Evolutionary conservation across 1,140 invertebrate genomes (phyloP).

Genomic region (Babylonia areolata): DNA sequence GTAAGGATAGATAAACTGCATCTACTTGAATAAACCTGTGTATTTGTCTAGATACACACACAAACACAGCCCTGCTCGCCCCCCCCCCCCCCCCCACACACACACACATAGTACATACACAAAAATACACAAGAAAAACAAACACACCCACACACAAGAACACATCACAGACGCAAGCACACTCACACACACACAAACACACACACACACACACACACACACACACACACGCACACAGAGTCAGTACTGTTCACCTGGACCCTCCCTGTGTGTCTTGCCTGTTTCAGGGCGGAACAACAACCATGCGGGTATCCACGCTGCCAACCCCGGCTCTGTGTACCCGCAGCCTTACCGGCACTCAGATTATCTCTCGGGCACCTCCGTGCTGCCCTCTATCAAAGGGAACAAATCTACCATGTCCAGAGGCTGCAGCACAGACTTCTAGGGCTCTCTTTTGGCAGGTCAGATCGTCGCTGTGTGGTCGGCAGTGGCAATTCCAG

Average conservation of each 20-base stretch:
- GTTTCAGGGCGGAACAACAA: conserved; percentile 34
- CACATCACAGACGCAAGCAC: not conserved
- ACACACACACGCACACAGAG: not conserved
- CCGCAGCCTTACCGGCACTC: conserved; percentile 37
- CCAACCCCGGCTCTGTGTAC: conserved; percentile 24
- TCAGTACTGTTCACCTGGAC: not conserved
- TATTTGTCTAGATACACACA: too few relatives aligned
- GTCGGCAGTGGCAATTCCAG: not conserved
- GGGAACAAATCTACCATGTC: conserved; percentile 37
- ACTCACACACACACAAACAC: not conserved
- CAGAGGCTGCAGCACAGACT: conserved; percentile 34
- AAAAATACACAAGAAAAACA: too few relatives aligned
- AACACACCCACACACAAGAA: not conserved
- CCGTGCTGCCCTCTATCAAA: conserved; percentile 35
- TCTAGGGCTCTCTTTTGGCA: not conserved
- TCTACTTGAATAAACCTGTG: too few relatives aligned
- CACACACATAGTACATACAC: too few relatives aligned
- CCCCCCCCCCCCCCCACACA: too few relatives aligned
- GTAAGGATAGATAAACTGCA: too few relatives aligned
- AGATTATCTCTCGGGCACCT: conserved; percentile 35
- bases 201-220: conserved; percentile 9
- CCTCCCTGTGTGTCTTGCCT: not conserved
- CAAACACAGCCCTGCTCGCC: too few relatives aligned
- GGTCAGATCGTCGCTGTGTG: not conserved
- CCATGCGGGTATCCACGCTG: conserved; percentile 23